These are phyloP conservation scores for Catamblyrhynchus diadema DNA, from an alignment of 2,797 vertebrate genomes.

Conservation along the genomic window DNA sequence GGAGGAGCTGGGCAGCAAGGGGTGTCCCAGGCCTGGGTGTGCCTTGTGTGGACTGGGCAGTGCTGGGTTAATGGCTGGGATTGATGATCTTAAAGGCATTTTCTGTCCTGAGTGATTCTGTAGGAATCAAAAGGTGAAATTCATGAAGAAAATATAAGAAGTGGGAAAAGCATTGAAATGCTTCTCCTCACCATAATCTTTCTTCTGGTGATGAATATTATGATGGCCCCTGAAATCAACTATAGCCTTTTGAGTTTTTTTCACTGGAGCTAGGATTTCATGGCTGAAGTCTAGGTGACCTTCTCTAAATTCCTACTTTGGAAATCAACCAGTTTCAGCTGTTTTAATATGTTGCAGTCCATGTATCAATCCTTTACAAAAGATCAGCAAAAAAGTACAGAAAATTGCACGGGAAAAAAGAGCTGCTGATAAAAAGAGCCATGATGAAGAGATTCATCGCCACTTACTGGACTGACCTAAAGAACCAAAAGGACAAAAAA, in stretches of 20 bases:
- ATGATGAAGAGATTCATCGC: background rate
- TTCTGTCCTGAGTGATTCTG: background rate
- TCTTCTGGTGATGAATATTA: background rate
- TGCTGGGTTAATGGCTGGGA: background rate
- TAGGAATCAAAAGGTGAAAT: background rate
- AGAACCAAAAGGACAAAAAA: background rate
- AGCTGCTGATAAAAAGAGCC: accelerated
- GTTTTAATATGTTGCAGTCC: constrained; percentile 59
- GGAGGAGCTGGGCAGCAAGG: background rate
- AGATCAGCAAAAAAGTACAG: background rate
- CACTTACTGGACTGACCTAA: background rate
- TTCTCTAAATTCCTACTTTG: background rate
- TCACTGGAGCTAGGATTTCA: background rate
- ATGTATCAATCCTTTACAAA: constrained; percentile 18
- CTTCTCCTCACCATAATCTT: background rate
- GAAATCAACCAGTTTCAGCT: background rate
- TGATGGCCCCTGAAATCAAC: background rate
- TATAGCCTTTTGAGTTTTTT: background rate
- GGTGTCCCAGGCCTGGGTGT: background rate
- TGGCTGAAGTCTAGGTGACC: background rate
- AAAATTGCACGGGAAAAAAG: background rate
- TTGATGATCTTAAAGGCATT: background rate
- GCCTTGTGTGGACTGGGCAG: background rate
- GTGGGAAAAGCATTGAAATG: background rate
- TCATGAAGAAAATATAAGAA: background rate